Base-by-base conservation (phyloP, 1,140 invertebrate genomes). In the Calliphora vicina region DNA sequence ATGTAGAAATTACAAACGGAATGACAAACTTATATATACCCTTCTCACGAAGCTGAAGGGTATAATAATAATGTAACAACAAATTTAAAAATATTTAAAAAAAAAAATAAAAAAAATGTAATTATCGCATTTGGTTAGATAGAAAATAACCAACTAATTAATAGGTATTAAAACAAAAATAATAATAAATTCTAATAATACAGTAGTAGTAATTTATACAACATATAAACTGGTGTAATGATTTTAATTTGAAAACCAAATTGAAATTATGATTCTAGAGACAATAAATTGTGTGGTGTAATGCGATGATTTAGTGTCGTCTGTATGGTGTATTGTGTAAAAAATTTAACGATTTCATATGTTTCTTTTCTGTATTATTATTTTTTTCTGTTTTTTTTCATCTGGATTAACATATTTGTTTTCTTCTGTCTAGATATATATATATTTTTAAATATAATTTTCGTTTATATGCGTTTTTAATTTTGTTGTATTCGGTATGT, bases 1-100 rank as follows among this genome's bases (percentile, higher is more conserved):
- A n/a, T n/a, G n/a, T n/a, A n/a, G n/a, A n/a, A n/a, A n/a, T n/a
- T n/a, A n/a, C n/a, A n/a, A n/a, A n/a, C n/a, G n/a, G n/a, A n/a
- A n/a, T n/a, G n/a, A n/a, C n/a, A n/a, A n/a, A n/a, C n/a, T n/a
- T n/a, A n/a, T n/a, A n/a, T n/a, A n/a, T n/a, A n/a, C n/a, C n/a
- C n/a, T n/a, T n/a, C n/a, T n/a, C n/a, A n/a, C n/a, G n/a, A n/a
- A n/a, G n/a, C n/a, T n/a, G n/a, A n/a, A n/a, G n/a, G n/a, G n/a
- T n/a, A n/a, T n/a, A n/a, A 67, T 23, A 67, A 57, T 57, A 57
- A 57, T 57, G 50, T 67, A 67, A 67, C 61, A 67, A 67, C 61
- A 25, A 57, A 20, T 20, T 23, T 67, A 10, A 35, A 50, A 67
- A 67, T n/a, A n/a, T n/a, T 67, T 23, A 67, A 8, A 67, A 57